Evolutionary conservation across 2,113 vertebrate species (phyloP), one percentile per base, ranked within the genome.

Genomic region (Puffinus mauretanicus): DNA sequence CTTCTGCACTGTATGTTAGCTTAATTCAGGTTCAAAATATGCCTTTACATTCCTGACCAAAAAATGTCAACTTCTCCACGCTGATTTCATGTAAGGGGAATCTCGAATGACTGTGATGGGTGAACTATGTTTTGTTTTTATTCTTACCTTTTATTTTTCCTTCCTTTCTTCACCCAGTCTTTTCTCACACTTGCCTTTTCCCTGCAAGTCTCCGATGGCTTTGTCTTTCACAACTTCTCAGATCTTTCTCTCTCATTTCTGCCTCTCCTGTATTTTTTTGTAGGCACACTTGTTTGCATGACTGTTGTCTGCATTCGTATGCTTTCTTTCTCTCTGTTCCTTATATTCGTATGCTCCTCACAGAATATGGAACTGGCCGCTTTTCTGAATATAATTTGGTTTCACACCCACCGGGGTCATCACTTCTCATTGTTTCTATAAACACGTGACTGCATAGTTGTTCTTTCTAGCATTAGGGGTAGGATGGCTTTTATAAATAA

Each of bases 401-500:
- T 94, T 96, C 92, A 66, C 79, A 77, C 88, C 72, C 90, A 61
- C 82, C 1, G 15, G 78, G 79, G 90, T 88, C 92, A 88, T 94
- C 60, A 4, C 93, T 92, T 49, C 82, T 47, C 87, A 86, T 93
- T 95, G 86, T 95, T 95, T 54, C 88, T 58, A 4, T 44, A 22
- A 1, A 3, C 93, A 94, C 3, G 24, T 94, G 94, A 92, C 82
- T 57, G 36, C 54, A 24, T 15, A 49, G 55, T 86, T 92, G 71
- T 69, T 83, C 92, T 55, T 66, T 72, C 65, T 44, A 57, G 49
- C 49, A 16, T 54, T 49, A 34, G 82, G 71, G 78, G 20, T 49
- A 82, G 86, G 92, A 24, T 92, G 79, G 54, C 71, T 90, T 90
- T 88, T 82, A 77, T 83, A 94, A 95, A 85, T 86, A 91, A 92